phyloP scores from a whole-genome alignment of 2,113 vertebrate genomes.

The Excalfactoria chinensis region DNA sequence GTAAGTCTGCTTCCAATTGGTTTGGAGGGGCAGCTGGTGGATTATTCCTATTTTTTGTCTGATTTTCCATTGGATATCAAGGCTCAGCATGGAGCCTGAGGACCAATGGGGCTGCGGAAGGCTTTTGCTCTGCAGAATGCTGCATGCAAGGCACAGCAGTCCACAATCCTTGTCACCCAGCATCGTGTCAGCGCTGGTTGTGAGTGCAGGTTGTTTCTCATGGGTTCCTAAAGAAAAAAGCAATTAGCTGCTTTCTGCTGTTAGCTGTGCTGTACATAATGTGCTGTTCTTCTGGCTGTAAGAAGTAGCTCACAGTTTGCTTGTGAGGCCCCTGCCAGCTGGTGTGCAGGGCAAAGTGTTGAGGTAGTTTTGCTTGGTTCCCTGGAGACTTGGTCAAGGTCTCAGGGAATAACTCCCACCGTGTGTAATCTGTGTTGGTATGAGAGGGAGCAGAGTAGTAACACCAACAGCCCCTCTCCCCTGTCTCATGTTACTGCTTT shows the following conservation, averaged over 20 bases:
- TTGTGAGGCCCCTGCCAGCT: neutral
- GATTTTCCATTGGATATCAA: slow-evolving; percentile 48
- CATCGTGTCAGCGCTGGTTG: fast-evolving
- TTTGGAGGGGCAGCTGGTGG: neutral
- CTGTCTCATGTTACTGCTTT: neutral
- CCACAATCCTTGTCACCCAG: fast-evolving
- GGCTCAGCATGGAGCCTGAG: neutral
- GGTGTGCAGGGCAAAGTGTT: neutral
- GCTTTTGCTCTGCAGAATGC: neutral
- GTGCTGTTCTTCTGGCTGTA: neutral
- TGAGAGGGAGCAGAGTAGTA: neutral
- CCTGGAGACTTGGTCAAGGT: neutral
- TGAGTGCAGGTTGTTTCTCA: neutral
- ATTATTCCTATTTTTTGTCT: neutral
- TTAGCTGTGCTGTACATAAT: neutral
- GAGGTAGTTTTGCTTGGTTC: neutral
- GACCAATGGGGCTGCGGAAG: slow-evolving; percentile 23
- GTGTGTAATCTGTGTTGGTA: neutral
- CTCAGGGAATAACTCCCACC: neutral
- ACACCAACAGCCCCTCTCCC: neutral
- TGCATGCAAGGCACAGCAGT: neutral
- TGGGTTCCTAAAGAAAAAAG: neutral
- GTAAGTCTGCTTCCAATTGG: slow-evolving; percentile 83
- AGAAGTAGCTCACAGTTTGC: neutral
- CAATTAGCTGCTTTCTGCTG: fast-evolving